Base-by-base conservation (phyloP, 92 coral and sea anemone genomes). In the Umimayanthus kanabou region DNA sequence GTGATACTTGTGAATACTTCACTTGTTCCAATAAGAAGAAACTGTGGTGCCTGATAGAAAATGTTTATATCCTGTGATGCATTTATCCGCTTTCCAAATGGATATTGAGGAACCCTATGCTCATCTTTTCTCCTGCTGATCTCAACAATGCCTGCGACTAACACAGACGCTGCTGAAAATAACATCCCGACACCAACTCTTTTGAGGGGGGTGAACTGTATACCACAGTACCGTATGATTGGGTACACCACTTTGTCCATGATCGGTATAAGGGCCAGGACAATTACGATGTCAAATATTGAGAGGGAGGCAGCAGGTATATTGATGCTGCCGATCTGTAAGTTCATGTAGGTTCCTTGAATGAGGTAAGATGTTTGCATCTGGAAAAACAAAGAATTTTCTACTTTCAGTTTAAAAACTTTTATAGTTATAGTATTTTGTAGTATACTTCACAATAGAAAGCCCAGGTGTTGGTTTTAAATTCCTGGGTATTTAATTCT, bases 231-330 rank as follows among this genome's bases (percentile, higher is more conserved):
- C 4, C 86, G 94, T n/a, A 97, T 80, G 11, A 93, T 42, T 64
- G 99, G 99, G 90, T 95, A 95, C 39, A 97, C 90, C 9, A 95
- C 89, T 83, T 94, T 94, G 89, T 95, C 98, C 92, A 97, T 94
- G 65, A 97, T 76, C 1, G 99, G 99, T 42, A 97, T 92, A 0
- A 97, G 91, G 14, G 92, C 13, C 5, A 97, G 88, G 23, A 97
- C 92, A 16, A 86, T 82, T 37, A 88, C 57, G 33, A 84, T 90
- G 84, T 93, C 97, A 73, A 97, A 92, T 28, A 95, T 65, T 39
- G 86, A 78, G 1, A 97, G 94, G 0, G 96, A 92, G 6, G 95
- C 99, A 7, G 94, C 94, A 5, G 94, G 94, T 66, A 92, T 65
- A 0, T 29, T 55, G 78, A 90, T 72, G 1, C 39, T 50, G 29